Percentiles rank a stretch among this genome's conserved stretches.
Conservation (phyloP, 1,140 invertebrate genomes). For the Matsumurasca onukii region DNA sequence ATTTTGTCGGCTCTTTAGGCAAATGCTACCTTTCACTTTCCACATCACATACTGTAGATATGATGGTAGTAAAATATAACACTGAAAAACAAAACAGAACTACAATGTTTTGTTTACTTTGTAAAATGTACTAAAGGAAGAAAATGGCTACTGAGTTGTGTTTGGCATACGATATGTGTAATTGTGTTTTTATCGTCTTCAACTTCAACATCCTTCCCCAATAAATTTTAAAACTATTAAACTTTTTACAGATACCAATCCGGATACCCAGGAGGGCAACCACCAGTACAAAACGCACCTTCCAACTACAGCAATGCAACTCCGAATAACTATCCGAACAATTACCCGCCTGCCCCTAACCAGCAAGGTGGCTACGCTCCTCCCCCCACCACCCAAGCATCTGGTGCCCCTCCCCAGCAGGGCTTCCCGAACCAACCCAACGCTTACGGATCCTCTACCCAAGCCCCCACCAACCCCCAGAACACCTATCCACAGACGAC, state of each 20-base stretch:
- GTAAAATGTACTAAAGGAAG: too few species aligned
- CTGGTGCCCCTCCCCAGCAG: conserved; percentile 27
- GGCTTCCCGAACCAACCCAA: conserved; percentile 17
- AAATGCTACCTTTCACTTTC: too few species aligned
- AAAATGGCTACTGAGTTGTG: too few species aligned
- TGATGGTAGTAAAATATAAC: too few species aligned
- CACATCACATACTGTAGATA: too few species aligned
- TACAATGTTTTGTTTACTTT: too few species aligned
- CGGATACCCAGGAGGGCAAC: conserved; percentile 3
- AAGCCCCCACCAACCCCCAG: conserved; percentile 31
- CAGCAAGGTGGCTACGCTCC: conserved; percentile 24
- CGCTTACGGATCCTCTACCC: conserved; percentile 30
- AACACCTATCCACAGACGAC: conserved; percentile 37
- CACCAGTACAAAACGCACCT: neutral
- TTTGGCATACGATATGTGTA: too few species aligned
- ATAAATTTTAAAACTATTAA: too few species aligned
- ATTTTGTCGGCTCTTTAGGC: too few species aligned
- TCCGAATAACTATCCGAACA: conserved; percentile 13
- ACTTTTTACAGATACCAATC: neutral
- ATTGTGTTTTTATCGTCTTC: too few species aligned
- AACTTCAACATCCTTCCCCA: too few species aligned
- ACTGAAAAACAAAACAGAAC: too few species aligned
- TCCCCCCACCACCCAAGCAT: conserved; percentile 24
- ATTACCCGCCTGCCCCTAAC: conserved; percentile 5
- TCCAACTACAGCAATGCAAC: conserved; percentile 20